Evolutionary conservation across 1,140 invertebrate species (phyloP).

Genomic region (Galleria mellonella): DNA sequence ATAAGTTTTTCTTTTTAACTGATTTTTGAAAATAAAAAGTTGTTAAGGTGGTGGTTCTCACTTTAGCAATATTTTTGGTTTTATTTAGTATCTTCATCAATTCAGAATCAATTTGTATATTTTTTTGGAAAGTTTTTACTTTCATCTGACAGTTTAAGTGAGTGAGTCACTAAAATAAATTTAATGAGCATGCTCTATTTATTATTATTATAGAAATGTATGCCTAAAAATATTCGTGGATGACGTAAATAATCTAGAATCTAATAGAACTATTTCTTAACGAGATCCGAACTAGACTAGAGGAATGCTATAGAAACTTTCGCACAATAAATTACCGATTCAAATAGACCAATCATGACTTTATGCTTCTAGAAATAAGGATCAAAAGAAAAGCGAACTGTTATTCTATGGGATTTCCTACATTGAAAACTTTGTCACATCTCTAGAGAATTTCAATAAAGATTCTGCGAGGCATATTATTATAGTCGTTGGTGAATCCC

Average conservation of each 20-base stretch:
- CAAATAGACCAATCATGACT: neutral
- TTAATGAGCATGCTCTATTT: no score
- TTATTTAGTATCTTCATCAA: no score
- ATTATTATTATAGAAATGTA: no score
- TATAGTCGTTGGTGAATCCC: slow-evolving; percentile 20
- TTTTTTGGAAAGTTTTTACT: no score
- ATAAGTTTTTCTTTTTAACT: no score
- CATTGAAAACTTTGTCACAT: slow-evolving; percentile 34
- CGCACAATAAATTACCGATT: neutral
- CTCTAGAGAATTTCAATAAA: slow-evolving; percentile 62
- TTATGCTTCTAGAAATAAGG: neutral
- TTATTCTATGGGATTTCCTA: neutral
- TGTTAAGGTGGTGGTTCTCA: no score
- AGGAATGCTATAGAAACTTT: neutral
- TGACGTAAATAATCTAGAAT: neutral
- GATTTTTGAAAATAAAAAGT: no score
- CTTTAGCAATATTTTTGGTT: no score
- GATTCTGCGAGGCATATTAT: slow-evolving; percentile 53
- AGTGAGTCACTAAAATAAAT: no score
- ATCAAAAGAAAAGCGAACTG: neutral
- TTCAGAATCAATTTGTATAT: no score
- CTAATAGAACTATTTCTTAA: slow-evolving; percentile 1
- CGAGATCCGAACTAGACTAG: neutral
- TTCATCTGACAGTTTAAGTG: no score
- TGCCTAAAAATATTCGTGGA: slow-evolving; percentile 21